Evolutionary conservation across 2,888 invertebrate genomes (phyloP), one percentile per base, ranked within the genome.

Genomic region (Nymphalis c-album): DNA sequence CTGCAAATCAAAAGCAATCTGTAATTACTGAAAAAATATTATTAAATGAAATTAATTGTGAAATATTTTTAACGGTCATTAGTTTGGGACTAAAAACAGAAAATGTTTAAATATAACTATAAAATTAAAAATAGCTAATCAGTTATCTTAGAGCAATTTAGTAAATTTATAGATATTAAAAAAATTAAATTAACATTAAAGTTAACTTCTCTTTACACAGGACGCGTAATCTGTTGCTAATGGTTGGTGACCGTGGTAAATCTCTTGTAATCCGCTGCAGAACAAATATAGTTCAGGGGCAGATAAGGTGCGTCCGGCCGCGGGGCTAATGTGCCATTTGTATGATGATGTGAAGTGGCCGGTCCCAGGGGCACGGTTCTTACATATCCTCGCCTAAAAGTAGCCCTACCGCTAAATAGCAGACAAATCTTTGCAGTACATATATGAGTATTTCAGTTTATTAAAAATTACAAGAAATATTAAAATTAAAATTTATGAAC

Each of bases 281-380:
- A 88, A 86, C 91, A 92, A 91, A 92, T 91, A 92, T 90, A 91
- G 91, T 89, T 86, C 85, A 88, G 86, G 85, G 84, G 86, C 80
- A 85, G 91, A 92, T 91, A 92, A 91, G 92, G 89, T 85, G 87
- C 85, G 91, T 88, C 89, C 89, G 83, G 78, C 76, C 79, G 79
- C 80, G 80, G 84, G 82, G 80, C 81, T 91, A 92, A 91, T 91
- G 90, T 80, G 80, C 92, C 88, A 92, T 92, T 92, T 92, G 86
- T 92, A 92, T 92, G 92, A 81, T 90, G 91, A 91, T 91, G 89
- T 74, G 76, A 74, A 73, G 72, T 69, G 72, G 50, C 69, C 74
- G 71, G 71, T 76, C 79, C 78, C 78, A 69, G 69, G 79, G 78
- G 77, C 71, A 71, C 60, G 53, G 61, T 71, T 77, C 70, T 73